Evolutionary conservation across 1,140 invertebrate species (phyloP).

Genomic region (Saccostrea glomerata): DNA sequence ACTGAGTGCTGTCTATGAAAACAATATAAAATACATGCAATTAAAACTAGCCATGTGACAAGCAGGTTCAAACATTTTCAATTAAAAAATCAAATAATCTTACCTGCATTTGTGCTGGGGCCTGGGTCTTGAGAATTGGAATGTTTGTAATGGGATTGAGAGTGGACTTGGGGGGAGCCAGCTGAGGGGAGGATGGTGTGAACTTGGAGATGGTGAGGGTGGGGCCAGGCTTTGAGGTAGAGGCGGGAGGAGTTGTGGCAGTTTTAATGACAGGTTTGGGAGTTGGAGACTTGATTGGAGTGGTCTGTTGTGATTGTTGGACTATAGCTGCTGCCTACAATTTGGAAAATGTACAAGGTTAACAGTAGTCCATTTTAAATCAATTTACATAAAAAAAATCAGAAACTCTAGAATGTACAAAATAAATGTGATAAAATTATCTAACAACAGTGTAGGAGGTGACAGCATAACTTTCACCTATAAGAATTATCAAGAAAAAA

Average conservation of each 20-base stretch:
- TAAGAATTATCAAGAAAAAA: no score
- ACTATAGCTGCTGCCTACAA: background rate
- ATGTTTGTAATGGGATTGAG: constrained; percentile 37
- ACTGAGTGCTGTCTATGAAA: background rate
- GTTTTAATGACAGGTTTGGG: constrained; percentile 39
- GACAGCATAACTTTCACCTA: no score
- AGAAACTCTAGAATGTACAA: no score
- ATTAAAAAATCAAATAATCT: background rate
- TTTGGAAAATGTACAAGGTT: background rate
- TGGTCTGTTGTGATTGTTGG: constrained; percentile 12
- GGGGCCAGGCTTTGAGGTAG: constrained; percentile 20
- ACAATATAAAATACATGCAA: background rate
- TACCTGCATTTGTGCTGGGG: constrained; percentile 9
- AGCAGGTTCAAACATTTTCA: no score
- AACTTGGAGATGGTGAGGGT: background rate
- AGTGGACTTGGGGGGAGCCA: constrained; percentile 37
- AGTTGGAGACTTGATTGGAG: constrained; percentile 35
- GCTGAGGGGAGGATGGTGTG: background rate
- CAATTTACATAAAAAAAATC: no score
- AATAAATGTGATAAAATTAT: no score
- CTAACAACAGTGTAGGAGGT: no score
- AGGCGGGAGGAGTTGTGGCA: constrained; percentile 36
- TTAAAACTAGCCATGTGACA: background rate
- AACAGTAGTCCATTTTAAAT: no score
- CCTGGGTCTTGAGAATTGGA: constrained; percentile 26